A percentile compares a stretch with the other conserved stretches of the same genome.
These are phyloP conservation scores for Polietes domitor DNA, from an alignment of 2,888 invertebrate species.

Conservation along the genomic window DNA sequence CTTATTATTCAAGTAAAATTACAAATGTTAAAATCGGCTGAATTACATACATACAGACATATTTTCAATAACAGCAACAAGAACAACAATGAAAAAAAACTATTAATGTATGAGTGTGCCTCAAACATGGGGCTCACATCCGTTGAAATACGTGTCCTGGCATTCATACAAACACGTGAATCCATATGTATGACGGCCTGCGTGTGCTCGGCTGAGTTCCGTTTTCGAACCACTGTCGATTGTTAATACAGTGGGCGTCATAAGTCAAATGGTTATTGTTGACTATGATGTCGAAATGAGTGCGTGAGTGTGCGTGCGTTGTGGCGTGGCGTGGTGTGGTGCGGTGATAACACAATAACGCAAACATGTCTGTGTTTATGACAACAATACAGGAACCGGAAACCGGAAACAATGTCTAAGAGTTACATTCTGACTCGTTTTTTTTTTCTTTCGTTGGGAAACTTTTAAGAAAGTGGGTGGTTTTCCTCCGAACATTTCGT, in stretches of 20 bases:
- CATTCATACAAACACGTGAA: not conserved
- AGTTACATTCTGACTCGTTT: constrained; percentile 9
- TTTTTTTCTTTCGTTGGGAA: not conserved
- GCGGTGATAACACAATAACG: constrained; percentile 24
- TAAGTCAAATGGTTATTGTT: constrained; percentile 37
- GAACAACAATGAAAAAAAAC: not conserved
- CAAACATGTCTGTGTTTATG: constrained; percentile 39
- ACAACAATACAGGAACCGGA: constrained; percentile 34
- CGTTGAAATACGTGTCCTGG: constrained; percentile 55
- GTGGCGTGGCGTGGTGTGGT: not conserved
- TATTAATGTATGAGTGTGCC: constrained; percentile 10
- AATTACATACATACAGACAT: not conserved
- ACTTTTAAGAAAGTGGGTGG: not conserved
- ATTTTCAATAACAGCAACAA: not conserved
- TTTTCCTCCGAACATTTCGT: not conserved
- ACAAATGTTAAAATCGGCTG: not conserved
- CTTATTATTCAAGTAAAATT: not conserved
- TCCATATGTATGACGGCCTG: not conserved
- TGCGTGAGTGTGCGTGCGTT: not conserved
- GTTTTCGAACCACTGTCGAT: not conserved
- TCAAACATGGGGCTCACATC: constrained; percentile 55
- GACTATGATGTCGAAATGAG: constrained; percentile 32
- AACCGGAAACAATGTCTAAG: constrained; percentile 24
- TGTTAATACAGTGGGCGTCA: constrained; percentile 56
- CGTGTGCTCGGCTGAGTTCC: not conserved